phyloP scores from a whole-genome alignment of 1,140 invertebrate species.

The Ips nitidus region DNA sequence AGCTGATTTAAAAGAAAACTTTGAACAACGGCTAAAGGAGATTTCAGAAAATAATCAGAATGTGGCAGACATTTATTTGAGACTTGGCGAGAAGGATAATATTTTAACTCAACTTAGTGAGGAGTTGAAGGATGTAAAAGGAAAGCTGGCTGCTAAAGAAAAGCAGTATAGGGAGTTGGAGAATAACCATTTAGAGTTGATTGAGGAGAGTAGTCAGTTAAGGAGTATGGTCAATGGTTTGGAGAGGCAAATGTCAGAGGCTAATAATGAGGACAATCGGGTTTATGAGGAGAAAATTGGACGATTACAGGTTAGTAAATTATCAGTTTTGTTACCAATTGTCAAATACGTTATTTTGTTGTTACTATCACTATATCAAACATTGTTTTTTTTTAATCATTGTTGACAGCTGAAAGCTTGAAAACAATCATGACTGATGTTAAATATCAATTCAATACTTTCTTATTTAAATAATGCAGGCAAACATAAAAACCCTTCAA shows the following conservation, averaged over 20 bases:
- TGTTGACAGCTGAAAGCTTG: too few species aligned
- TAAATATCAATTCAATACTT: too few species aligned
- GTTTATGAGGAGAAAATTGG: slow-evolving; percentile 54
- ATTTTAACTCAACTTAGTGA: slow-evolving; percentile 49
- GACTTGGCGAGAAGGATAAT: slow-evolving; percentile 52
- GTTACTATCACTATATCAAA: too few species aligned
- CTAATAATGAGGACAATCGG: slow-evolving; percentile 49
- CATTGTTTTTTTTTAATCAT: too few species aligned
- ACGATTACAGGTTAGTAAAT: slow-evolving; percentile 11
- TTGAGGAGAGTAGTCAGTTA: slow-evolving; percentile 40
- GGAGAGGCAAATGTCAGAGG: slow-evolving; percentile 50
- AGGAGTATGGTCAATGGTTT: slow-evolving; percentile 31
- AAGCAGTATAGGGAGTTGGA: slow-evolving; percentile 42
- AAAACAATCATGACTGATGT: too few species aligned
- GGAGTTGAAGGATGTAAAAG: slow-evolving; percentile 39
- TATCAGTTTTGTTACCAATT: neutral
- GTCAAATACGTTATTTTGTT: neutral
- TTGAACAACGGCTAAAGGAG: slow-evolving; percentile 52
- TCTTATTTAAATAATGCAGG: slow-evolving; percentile 20
- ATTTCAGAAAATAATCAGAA: slow-evolving; percentile 49
- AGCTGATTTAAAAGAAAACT: slow-evolving; percentile 54
- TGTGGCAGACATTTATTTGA: slow-evolving; percentile 53
- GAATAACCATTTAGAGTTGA: slow-evolving; percentile 46
- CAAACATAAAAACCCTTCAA: slow-evolving; percentile 45
- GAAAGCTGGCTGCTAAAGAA: slow-evolving; percentile 27